Base-by-base conservation (phyloP, 2,113 vertebrate genomes). In the Rhinopomastus cyanomelas region DNA sequence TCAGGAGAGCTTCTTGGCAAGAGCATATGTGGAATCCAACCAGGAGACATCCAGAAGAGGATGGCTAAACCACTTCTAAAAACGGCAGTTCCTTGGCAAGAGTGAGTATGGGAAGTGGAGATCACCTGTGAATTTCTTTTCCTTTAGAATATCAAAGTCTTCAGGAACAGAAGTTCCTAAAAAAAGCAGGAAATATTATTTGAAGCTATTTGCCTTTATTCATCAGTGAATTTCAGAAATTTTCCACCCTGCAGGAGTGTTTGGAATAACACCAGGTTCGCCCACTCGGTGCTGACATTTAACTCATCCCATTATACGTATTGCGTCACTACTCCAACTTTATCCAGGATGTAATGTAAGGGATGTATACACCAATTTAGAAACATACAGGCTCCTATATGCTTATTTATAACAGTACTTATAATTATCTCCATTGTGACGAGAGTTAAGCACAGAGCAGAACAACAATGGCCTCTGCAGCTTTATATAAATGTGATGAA, bases 251-350 rank as follows among this genome's bases (percentile, higher is more conserved):
- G 88, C 3, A 23, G 32, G 52, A 80, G 66, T 81, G 62, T 92
- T 92, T 95, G 94, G 94, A 95, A 90, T 61, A 84, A 75, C 65
- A 92, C 85, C 92, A 95, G 66, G 25, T 65, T 86, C 94, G 51
- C 94, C 93, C 86, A 95, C 93, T 91, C 86, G 79, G 80, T 91
- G 74, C 91, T 94, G 94, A 94, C 94, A 95, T 95, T 96, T 96
- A 89, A 21, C 73, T 95, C 90, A 79, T 93, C 90, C 77, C 69
- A 75, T 95, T 88, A 86, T 84, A 27, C 61, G 55, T 1, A 81
- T 86, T 88, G 91, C 55, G 66, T 52, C 89, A 90, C 73, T 93
- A 84, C 59, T 65, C 32, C 62, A 36, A 72, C 80, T 94, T 89
- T 88, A 65, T 56, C 85, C 64, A 62, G 88, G 85, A 68, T 81